Evolutionary conservation across 1,140 invertebrate species (phyloP).

Genomic region (Bicyclus anynana): DNA sequence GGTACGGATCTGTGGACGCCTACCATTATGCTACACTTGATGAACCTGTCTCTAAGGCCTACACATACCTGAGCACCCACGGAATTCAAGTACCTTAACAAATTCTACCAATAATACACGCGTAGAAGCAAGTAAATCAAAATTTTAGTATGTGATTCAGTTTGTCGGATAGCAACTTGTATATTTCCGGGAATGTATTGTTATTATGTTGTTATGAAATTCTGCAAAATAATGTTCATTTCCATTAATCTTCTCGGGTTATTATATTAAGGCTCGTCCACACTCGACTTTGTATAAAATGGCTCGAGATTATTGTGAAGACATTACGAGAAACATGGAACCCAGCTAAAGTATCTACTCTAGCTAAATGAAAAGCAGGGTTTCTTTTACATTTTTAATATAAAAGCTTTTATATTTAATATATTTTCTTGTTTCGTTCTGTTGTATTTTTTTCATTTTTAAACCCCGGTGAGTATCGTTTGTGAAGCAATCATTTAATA

Average conservation of each 20-base stretch:
- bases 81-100: no score
- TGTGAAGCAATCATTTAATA: no score
- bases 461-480: background rate
- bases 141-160: no score
- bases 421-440: background rate
- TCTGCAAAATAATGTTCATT: background rate
- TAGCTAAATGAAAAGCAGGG: background rate
- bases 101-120: no score
- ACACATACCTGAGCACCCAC: no score
- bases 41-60: no score
- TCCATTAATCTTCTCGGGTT: background rate
- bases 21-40: no score
- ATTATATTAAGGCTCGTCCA: background rate
- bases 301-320: background rate
- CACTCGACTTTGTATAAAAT: background rate
- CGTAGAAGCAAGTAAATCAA: no score
- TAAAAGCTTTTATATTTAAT: background rate
- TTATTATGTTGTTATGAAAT: background rate
- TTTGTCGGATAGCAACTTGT: no score
- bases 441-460: no score
- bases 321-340: background rate
- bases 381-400: background rate
- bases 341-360: background rate
- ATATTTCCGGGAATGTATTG: no score
- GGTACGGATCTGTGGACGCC: no score